phyloP scores from a whole-genome alignment of 2,888 invertebrate genomes.

The Aelia acuminata region DNA sequence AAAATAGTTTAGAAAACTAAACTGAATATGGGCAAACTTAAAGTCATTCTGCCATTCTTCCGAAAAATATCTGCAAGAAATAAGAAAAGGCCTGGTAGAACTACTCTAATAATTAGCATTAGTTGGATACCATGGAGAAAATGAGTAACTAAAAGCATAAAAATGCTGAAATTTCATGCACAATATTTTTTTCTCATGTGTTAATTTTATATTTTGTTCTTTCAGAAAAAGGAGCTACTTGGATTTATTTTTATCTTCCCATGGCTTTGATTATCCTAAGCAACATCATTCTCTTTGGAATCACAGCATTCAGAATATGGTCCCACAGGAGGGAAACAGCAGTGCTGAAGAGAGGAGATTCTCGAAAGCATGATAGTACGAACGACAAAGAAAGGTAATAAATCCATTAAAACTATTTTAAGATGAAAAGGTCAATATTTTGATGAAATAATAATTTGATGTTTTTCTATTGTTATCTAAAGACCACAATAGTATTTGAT shows the following conservation, averaged over 20 bases:
- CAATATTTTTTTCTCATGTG: too few relatives aligned
- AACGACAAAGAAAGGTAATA: slow-evolving; percentile 71
- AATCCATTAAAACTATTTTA: not conserved
- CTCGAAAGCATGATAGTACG: slow-evolving; percentile 72
- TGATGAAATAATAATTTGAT: not conserved
- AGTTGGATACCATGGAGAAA: too few relatives aligned
- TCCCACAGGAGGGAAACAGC: slow-evolving; percentile 78
- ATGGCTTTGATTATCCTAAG: slow-evolving; percentile 76
- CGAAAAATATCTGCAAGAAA: too few relatives aligned
- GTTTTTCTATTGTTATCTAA: not conserved
- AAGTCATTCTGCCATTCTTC: too few relatives aligned
- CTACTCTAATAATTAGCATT: too few relatives aligned
- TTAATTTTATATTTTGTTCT: slow-evolving; percentile 63
- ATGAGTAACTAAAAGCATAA: too few relatives aligned
- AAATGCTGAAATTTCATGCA: too few relatives aligned
- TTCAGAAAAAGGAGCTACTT: slow-evolving; percentile 73
- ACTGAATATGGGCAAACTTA: too few relatives aligned
- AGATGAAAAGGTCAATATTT: not conserved
- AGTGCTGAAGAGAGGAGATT: slow-evolving; percentile 77
- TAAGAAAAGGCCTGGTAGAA: too few relatives aligned
- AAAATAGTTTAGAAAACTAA: too few relatives aligned
- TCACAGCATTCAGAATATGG: slow-evolving; percentile 78
- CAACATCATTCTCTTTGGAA: slow-evolving; percentile 78
- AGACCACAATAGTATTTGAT: too few relatives aligned
- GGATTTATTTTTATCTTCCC: slow-evolving; percentile 80